A percentile compares a stretch with the other conserved stretches of the same genome.
phyloP scores from a whole-genome alignment of 2,797 vertebrate genomes.

The Leucoraja ocellata region DNA sequence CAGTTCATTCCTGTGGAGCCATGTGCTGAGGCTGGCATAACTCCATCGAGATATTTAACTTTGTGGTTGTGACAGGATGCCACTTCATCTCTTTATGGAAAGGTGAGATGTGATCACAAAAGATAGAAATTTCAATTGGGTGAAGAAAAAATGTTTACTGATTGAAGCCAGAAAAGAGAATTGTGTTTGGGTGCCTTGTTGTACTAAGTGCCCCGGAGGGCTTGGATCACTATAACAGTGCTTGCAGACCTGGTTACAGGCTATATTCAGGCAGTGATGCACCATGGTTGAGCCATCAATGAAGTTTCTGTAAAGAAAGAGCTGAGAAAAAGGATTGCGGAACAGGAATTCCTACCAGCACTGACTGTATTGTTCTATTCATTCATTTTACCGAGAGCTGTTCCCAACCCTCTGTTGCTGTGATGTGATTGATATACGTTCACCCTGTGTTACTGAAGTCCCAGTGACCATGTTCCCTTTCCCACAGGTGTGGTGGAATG shows the following conservation, averaged over 20 bases:
- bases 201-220: too few relatives aligned
- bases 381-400: not conserved
- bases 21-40: too few relatives aligned
- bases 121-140: not conserved
- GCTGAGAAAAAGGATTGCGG: not conserved
- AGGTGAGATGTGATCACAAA: not conserved
- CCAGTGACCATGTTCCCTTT: conserved; percentile 29
- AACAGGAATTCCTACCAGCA: not conserved
- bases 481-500: conserved; percentile 83
- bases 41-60: not conserved
- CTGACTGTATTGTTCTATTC: not conserved
- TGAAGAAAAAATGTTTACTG: not conserved
- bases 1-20: not conserved
- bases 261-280: not conserved
- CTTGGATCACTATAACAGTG: not conserved
- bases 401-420: too few relatives aligned
- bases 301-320: not conserved
- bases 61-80: not conserved
- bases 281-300: not conserved
- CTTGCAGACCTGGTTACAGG: not conserved
- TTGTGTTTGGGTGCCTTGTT: not conserved
- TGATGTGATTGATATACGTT: too few relatives aligned
- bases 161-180: not conserved
- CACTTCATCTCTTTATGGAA: not conserved
- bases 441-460: not conserved